Base-by-base conservation (phyloP, 2,797 vertebrate genomes). In the Darevskia mixta region DNA sequence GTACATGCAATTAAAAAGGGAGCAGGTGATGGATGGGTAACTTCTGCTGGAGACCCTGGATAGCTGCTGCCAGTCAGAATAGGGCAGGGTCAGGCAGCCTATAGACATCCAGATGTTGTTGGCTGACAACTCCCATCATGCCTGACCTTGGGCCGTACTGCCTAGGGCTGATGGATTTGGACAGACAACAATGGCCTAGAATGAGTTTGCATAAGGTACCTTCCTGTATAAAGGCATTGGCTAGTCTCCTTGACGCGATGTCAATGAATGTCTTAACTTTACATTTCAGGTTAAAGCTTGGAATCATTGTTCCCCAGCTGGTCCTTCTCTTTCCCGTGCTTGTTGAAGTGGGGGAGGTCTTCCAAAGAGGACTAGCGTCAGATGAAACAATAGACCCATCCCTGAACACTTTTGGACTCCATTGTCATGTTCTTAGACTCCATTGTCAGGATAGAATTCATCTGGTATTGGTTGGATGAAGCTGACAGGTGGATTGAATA, bases 401-500 rank as follows among this genome's bases (percentile, higher is more conserved):
- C 15, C 17, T 45, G 67, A 80, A 38, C 0, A 0, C 49, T 55
- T 13, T 55, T 55, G 15, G 49, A 55, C 13, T 55, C 82, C 11
- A 10, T 72, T 71, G 7, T 81, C 88, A 92, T 89, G 79, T 69
- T 41, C 45, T 49, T 43, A 18, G 77, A 0, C 0, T 80, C 79
- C 43, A 66, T n/a, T 77, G 29, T 87, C 8, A 0, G 69, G 89
- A 92, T 96, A 94, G 92, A 91, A 1, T 91, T 90, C 0, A 0
- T 7, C 69, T 96, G 95, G 95, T 95, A 92, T 1, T 96, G 95
- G 95, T 82, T 91, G 0, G 89, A 95, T 32, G 90, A 95, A 84
- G 87, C n/a, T 1, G 4, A 79, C 0, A 25, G 41, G 35, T 95
- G 95, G 95, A 92, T 95, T 85, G 95, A 96, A 43, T 95, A 96